phyloP scores from a whole-genome alignment of 1,140 invertebrate genomes.

The Heliconius eleuchia region DNA sequence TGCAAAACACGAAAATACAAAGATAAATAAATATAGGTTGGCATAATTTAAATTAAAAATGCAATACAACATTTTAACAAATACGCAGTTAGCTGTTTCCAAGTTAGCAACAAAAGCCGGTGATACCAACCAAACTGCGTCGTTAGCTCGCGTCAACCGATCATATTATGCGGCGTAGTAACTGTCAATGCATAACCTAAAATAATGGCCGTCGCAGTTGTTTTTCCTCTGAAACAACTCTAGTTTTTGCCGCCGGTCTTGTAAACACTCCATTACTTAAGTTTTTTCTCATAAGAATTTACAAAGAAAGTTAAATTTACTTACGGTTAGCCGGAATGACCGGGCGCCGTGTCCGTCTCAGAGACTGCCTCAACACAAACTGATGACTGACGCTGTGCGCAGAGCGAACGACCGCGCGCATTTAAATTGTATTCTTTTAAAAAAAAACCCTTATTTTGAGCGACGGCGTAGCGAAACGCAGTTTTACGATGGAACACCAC shows the following conservation, averaged over 20 bases:
- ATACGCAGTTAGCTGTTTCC: conserved; percentile 67
- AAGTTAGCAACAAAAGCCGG: conserved; percentile 74
- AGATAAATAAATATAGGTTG: conserved; percentile 2
- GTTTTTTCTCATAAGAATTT: conserved; percentile 52
- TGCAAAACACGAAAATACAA: conserved; percentile 3
- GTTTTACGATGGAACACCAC: conserved; percentile 32
- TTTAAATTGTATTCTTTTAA: conserved; percentile 53
- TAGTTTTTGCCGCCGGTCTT: conserved; percentile 36
- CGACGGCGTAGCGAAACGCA: conserved; percentile 41
- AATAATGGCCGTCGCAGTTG: conserved; percentile 40
- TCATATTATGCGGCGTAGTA: conserved; percentile 71
- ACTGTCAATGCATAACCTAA: conserved; percentile 68
- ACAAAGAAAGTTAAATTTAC: conserved; percentile 45
- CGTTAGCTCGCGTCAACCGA: conserved; percentile 58
- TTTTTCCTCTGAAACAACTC: conserved; percentile 32
- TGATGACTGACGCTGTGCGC: conserved; percentile 51
- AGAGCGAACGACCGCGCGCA: conserved; percentile 54
- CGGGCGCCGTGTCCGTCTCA: conserved; percentile 52
- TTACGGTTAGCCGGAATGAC: conserved; percentile 54
- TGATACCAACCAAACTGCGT: conserved; percentile 67
- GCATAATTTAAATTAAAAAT: conserved; percentile 21
- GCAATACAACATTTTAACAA: conserved; percentile 39
- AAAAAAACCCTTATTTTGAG: conserved; percentile 48
- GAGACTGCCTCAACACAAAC: conserved; percentile 59
- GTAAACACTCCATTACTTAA: conserved; percentile 26